Evolutionary conservation across 1,140 invertebrate species (phyloP).

Genomic region (Helicoverpa zea): DNA sequence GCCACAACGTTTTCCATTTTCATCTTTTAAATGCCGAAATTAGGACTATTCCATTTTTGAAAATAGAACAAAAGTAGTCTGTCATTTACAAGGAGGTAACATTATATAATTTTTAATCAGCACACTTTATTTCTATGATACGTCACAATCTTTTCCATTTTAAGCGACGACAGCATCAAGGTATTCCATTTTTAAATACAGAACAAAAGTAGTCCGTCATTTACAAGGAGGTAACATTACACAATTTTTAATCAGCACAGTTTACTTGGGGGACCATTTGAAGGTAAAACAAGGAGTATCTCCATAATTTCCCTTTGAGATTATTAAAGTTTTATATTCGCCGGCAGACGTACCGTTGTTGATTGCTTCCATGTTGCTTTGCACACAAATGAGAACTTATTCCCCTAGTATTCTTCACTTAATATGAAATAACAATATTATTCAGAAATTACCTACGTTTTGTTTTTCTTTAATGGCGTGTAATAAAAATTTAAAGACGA

Average conservation of each 20-base stretch:
- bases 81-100: neutral
- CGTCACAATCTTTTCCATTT: no score
- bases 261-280: neutral
- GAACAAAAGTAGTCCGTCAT: no score
- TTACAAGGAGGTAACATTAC: neutral
- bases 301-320: conserved; percentile 44
- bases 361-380: conserved; percentile 46
- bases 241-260: neutral
- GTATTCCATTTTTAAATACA: no score
- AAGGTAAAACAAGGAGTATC: conserved; percentile 3
- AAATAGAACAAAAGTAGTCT: no score
- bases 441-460: neutral
- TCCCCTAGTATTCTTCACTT: conserved; percentile 34
- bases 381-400: conserved; percentile 32
- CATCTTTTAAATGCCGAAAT: no score
- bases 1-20: no score
- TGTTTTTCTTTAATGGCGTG: neutral
- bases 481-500: no score
- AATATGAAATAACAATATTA: conserved; percentile 41
- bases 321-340: conserved; percentile 53
- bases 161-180: no score
- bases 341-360: conserved; percentile 43
- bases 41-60: no score
- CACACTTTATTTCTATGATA: neutral
- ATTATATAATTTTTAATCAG: neutral